Evolutionary conservation across 2,113 vertebrate genomes (phyloP).

Genomic region (Apistogramma diplotaenia): DNA sequence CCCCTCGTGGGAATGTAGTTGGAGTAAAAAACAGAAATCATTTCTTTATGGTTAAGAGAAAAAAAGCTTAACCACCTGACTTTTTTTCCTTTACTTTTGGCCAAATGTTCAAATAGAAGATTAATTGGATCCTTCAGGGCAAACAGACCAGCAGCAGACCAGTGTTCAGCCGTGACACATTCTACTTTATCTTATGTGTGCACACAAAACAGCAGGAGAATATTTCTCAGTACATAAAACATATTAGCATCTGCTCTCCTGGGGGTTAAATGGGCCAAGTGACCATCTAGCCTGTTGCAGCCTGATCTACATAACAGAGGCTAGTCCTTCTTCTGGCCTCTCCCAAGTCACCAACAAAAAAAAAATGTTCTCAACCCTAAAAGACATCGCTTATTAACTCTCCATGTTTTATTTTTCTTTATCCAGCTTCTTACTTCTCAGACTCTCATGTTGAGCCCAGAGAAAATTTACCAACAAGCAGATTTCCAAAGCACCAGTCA

Average conservation of each 20-base stretch:
- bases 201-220: not conserved
- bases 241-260: not conserved
- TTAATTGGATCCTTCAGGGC: slow-evolving; percentile 4
- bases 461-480: not conserved
- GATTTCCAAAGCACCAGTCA: not conserved
- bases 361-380: no score
- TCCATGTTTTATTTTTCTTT: not conserved
- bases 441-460: not conserved
- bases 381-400: not conserved
- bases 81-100: not conserved
- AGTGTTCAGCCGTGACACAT: not conserved
- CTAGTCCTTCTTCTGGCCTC: not conserved
- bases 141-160: slow-evolving; percentile 9
- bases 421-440: not conserved
- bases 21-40: not conserved
- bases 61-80: not conserved
- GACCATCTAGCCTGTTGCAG: not conserved
- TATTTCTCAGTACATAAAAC: not conserved
- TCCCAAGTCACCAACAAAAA: not conserved
- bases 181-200: not conserved
- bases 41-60: not conserved
- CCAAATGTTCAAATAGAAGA: not conserved
- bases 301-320: not conserved
- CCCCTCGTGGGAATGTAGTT: not conserved
- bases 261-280: not conserved